These are phyloP conservation scores for Amphipoea oculea DNA, from an alignment of 2,888 invertebrate species.

Conservation along the genomic window DNA sequence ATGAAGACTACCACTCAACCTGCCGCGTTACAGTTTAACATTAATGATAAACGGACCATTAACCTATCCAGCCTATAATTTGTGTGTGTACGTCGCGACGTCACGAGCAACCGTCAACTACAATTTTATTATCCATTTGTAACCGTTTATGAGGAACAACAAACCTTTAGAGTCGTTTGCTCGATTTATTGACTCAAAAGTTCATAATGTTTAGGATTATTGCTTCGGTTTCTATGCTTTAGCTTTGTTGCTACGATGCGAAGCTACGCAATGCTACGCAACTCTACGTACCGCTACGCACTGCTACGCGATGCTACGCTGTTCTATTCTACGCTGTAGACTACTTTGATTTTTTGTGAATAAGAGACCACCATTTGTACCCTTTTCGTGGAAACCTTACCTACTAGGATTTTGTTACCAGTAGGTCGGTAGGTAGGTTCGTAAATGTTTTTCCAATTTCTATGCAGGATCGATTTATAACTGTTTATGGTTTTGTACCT, in stretches of 20 bases:
- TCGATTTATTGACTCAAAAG: conserved; percentile 81
- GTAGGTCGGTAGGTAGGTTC: neutral
- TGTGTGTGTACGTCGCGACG: conserved; percentile 62
- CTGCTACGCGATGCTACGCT: neutral
- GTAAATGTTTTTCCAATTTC: neutral
- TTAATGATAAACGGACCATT: conserved; percentile 59
- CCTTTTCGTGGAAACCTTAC: neutral
- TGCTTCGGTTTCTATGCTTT: conserved; percentile 35
- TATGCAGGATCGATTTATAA: neutral
- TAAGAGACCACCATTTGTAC: neutral
- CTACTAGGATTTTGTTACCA: neutral
- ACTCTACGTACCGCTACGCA: neutral
- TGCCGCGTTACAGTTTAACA: conserved; percentile 14
- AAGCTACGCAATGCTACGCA: neutral
- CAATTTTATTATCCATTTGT: conserved; percentile 79
- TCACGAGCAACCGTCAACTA: conserved; percentile 65
- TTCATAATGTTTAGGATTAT: conserved; percentile 75
- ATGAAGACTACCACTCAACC: conserved; percentile 9
- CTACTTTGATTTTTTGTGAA: neutral
- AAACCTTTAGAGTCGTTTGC: conserved; percentile 72
- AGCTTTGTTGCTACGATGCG: conserved; percentile 9
- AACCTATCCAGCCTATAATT: conserved; percentile 67
- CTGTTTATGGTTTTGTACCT: neutral
- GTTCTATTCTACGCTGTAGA: neutral
- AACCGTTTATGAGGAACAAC: conserved; percentile 81